Percentiles rank a stretch among this genome's conserved stretches.
Conservation (phyloP, 53 echinoderm and acorn worm species). For the Arbacia lixula region DNA sequence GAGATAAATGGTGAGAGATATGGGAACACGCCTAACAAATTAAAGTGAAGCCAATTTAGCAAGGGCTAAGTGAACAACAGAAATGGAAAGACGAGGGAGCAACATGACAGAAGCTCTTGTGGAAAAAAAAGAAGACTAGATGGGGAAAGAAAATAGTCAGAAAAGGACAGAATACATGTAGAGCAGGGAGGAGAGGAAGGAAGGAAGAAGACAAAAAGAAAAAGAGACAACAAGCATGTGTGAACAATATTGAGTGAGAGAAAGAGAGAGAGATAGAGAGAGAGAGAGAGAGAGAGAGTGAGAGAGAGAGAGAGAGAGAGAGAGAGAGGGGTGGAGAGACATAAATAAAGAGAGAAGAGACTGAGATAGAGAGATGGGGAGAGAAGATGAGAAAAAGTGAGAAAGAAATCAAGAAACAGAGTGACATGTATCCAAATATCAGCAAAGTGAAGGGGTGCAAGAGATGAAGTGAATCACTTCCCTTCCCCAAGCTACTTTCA, state of each 20-base stretch:
- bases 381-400: not conserved
- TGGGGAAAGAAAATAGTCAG: too few species aligned
- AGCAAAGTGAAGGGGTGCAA: not conserved
- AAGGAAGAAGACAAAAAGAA: too few species aligned
- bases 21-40: too few species aligned
- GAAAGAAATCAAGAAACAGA: not conserved
- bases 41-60: too few species aligned
- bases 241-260: not conserved
- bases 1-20: too few species aligned
- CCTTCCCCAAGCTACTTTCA: constrained; percentile 17
- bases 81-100: too few species aligned
- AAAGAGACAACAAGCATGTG: too few species aligned
- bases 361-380: not conserved
- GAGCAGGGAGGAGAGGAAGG: too few species aligned
- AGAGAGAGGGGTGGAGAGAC: not conserved
- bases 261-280: not conserved
- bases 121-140: too few species aligned
- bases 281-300: not conserved
- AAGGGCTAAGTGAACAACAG: too few species aligned
- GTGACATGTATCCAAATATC: not conserved
- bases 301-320: not conserved
- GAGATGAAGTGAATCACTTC: constrained; percentile 24
- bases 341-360: not conserved
- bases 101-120: too few species aligned
- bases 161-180: too few species aligned